Conservation (phyloP, 2,888 invertebrate genomes). For the Cylindroiulus punctatus region DNA sequence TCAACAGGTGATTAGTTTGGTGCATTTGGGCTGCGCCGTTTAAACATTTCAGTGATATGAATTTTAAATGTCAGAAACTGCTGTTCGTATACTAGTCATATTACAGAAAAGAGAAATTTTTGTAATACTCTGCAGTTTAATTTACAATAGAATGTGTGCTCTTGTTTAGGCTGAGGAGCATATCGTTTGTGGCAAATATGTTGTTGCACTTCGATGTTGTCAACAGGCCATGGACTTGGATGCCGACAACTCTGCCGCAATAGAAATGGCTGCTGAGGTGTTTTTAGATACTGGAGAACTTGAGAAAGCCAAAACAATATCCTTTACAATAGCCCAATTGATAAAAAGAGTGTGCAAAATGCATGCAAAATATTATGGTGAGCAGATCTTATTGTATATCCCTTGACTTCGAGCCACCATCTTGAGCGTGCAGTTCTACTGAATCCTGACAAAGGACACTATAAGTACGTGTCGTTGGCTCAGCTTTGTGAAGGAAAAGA, state of each 20-base stretch:
- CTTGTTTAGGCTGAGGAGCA: slow-evolving; percentile 64
- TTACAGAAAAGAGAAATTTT: too few relatives aligned
- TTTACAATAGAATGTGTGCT: too few relatives aligned
- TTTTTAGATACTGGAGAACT: slow-evolving; percentile 65
- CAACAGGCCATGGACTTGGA: slow-evolving; percentile 66
- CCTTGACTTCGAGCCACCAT: slow-evolving; percentile 53
- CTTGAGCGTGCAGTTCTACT: slow-evolving; percentile 63
- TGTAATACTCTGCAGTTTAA: too few relatives aligned
- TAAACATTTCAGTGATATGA: too few relatives aligned
- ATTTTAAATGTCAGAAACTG: too few relatives aligned
- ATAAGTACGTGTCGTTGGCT: slow-evolving; percentile 66
- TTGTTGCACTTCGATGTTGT: slow-evolving; percentile 66
- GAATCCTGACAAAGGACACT: slow-evolving; percentile 65
- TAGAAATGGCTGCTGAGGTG: slow-evolving; percentile 66
- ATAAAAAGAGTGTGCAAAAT: too few relatives aligned
- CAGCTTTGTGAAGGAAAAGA: slow-evolving; percentile 66
- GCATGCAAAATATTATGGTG: neutral
- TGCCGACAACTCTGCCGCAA: slow-evolving; percentile 64
- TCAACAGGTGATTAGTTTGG: too few relatives aligned
- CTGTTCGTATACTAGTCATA: too few relatives aligned
- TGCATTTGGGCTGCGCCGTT: too few relatives aligned
- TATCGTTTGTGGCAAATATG: slow-evolving; percentile 66
- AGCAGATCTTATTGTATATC: neutral
- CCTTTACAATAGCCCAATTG: slow-evolving; percentile 49
- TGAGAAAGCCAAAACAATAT: slow-evolving; percentile 66